Evolutionary conservation across 2,888 invertebrate species (phyloP), one percentile per base, ranked within the genome.

Genomic region (Stegana nigrithorax): DNA sequence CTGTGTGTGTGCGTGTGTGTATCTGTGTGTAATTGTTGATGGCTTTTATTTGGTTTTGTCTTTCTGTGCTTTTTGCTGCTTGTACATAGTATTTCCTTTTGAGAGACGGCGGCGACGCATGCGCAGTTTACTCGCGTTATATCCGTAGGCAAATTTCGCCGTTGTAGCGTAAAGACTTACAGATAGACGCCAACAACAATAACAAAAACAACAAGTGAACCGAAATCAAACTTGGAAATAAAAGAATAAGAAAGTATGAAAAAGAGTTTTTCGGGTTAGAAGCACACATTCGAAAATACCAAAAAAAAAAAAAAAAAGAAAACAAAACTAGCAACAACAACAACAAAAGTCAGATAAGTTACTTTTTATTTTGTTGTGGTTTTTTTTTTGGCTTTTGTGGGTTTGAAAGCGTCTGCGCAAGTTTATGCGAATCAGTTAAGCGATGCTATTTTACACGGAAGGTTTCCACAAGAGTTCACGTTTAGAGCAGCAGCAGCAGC

Each of bases 361-460:
- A 32, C 55, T 25, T 27, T 53, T 53, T n/a, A n/a, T n/a, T n/a
- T n/a, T 29, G 61, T 29, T 44, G 47, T 57, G 14, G 42, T 2
- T 51, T 27, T 26, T 12, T 25, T 27, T n/a, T 26, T 47, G 39
- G 14, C 1, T 42, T 26, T 53, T 29, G 53, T 58, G 66, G 65
- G 66, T 68, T 67, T 67, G 65, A 62, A 68, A 64, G 62, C 61
- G 64, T 57, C 60, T 65, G 60, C 58, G 51, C 55, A 50, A 55
- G 62, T 66, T 67, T 62, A 66, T 67, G 62, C 66, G 65, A 68
- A 66, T 75, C 69, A 75, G 75, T 75, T 72, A 69, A 69, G 68
- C 68, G 70, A 75, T 75, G 75, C 63, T 74, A 67, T 74, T 75
- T 71, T 75, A 75, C 68, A 73, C 73, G 67, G 72, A 73, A 68